Percentiles rank a stretch among this genome's conserved stretches.
These are phyloP conservation scores for Megalurothrips usitatus DNA, from an alignment of 2,888 invertebrate genomes.

Conservation along the genomic window DNA sequence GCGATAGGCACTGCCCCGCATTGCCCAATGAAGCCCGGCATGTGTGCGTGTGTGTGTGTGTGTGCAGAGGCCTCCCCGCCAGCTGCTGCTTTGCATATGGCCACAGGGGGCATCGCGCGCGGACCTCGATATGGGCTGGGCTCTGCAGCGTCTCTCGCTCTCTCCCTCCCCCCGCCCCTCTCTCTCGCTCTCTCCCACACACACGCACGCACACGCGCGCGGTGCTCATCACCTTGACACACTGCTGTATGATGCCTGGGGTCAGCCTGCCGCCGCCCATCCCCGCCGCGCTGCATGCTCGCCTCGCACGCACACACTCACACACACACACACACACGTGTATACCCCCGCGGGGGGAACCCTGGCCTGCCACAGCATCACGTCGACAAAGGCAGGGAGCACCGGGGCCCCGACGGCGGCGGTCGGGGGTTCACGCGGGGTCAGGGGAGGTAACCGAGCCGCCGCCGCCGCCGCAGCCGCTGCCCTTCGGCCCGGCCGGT, in stretches of 20 bases:
- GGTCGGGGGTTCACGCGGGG: too few relatives aligned
- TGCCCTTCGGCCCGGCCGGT: too few relatives aligned
- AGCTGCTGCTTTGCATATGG: not conserved
- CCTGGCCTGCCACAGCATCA: too few relatives aligned
- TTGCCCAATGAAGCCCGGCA: not conserved
- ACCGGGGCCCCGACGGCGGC: too few relatives aligned
- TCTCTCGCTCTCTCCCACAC: not conserved
- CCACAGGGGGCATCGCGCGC: not conserved
- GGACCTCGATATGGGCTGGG: too few relatives aligned
- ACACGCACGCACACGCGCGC: not conserved
- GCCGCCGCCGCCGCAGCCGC: too few relatives aligned
- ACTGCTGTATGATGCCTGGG: not conserved
- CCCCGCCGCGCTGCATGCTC: not conserved
- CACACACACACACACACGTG: too few relatives aligned
- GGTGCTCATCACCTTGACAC: constrained; percentile 11
- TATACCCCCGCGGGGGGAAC: too few relatives aligned
- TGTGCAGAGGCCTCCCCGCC: not conserved
- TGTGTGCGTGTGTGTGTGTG: not conserved
- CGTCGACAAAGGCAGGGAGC: too few relatives aligned
- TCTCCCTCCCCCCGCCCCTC: not conserved
- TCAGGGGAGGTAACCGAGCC: too few relatives aligned
- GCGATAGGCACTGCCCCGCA: too few relatives aligned
- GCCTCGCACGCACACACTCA: not conserved
- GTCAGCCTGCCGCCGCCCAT: not conserved
- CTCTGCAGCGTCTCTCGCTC: not conserved